Evolutionary conservation across 2,113 vertebrate genomes (phyloP).

Genomic region (Pachypanchax playfairii): DNA sequence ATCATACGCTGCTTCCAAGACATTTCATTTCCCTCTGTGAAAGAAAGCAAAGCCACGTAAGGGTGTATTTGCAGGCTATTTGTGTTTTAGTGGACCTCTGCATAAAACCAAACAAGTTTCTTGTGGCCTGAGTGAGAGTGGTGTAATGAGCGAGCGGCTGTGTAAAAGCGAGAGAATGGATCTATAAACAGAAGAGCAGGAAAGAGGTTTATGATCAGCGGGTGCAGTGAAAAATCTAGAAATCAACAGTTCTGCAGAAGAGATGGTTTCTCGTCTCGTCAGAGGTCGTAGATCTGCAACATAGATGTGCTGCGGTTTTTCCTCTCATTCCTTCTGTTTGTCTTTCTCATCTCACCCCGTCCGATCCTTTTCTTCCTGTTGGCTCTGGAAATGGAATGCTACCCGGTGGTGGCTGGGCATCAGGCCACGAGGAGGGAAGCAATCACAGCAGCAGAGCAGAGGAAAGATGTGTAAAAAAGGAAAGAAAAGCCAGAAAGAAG

Average conservation of each 20-base stretch:
- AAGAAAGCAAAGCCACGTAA: constrained; percentile 9
- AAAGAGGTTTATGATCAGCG: constrained; percentile 39
- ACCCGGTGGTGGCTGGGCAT: constrained; percentile 74
- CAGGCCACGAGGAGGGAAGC: constrained; percentile 70
- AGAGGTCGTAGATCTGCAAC: constrained; percentile 42
- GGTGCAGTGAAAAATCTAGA: constrained; percentile 26
- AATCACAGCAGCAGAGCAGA: constrained; percentile 48
- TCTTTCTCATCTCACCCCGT: constrained; percentile 22
- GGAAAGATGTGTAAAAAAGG: constrained; percentile 40
- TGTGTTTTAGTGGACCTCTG: constrained; percentile 44
- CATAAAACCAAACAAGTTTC: constrained; percentile 33
- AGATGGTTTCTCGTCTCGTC: constrained; percentile 13
- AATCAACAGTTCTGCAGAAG: constrained; percentile 23
- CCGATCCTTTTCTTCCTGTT: constrained; percentile 47
- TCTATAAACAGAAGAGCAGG: constrained; percentile 58
- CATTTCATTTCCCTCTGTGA: constrained; percentile 40
- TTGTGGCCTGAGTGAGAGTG: constrained; percentile 43
- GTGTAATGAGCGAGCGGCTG: constrained; percentile 19
- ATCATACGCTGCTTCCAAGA: constrained; percentile 47
- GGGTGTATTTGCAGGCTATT: constrained; percentile 11
- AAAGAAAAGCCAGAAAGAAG: not conserved
- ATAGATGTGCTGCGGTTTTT: constrained; percentile 43
- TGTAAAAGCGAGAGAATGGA: constrained; percentile 28
- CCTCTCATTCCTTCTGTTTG: constrained; percentile 55
- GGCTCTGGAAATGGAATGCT: constrained; percentile 74